A percentile compares a stretch with the other conserved stretches of the same genome.
These are phyloP conservation scores for Sminthurinus signatus DNA, from an alignment of 1,140 invertebrate species.

Conservation along the genomic window DNA sequence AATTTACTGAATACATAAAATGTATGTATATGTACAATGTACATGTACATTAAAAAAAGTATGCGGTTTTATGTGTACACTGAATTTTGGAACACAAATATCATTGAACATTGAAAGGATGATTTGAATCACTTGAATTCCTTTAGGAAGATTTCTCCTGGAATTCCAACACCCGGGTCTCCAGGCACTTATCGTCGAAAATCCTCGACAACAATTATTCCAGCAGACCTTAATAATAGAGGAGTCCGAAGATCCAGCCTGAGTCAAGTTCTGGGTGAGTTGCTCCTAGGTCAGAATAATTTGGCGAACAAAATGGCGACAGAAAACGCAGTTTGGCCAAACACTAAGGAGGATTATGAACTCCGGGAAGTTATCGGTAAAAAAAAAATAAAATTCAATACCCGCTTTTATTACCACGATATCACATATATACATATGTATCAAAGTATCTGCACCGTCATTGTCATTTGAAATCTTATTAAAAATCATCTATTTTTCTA, in stretches of 20 bases:
- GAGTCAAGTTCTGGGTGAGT: slow-evolving; percentile 22
- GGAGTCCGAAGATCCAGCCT: slow-evolving; percentile 22
- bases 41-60: too few species aligned
- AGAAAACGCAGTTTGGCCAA: slow-evolving; percentile 61
- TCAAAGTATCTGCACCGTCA: too few species aligned
- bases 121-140: not conserved
- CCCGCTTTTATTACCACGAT: not conserved
- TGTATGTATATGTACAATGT: too few species aligned
- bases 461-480: too few species aligned
- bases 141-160: slow-evolving; percentile 56
- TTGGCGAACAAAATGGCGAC: slow-evolving; percentile 38
- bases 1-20: too few species aligned
- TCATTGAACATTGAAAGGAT: too few species aligned
- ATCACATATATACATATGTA: too few species aligned
- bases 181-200: slow-evolving; percentile 60
- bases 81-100: too few species aligned
- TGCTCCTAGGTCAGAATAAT: slow-evolving; percentile 1
- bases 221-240: slow-evolving; percentile 29
- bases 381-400: slow-evolving; percentile 36
- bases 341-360: slow-evolving; percentile 89
- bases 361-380: slow-evolving; percentile 89
- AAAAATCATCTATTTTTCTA: too few species aligned
- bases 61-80: too few species aligned
- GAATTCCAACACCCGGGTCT: slow-evolving; percentile 56
- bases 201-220: slow-evolving; percentile 48